Conservation (phyloP, 2,797 vertebrate species). For the Neosilurus hyrtlii region DNA sequence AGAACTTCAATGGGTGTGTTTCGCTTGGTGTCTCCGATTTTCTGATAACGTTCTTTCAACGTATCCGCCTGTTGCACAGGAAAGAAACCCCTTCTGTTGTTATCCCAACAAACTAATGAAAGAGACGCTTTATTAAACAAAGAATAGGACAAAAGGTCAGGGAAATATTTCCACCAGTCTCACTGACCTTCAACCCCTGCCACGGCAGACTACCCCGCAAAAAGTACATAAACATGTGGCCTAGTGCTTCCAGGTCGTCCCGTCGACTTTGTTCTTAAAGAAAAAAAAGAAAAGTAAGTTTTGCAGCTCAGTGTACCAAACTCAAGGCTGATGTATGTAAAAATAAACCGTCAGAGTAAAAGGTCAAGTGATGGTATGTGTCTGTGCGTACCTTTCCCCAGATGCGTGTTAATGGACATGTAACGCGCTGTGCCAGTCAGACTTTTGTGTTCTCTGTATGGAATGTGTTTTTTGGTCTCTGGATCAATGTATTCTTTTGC, state of each 20-base stretch:
- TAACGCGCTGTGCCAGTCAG: conserved; percentile 95
- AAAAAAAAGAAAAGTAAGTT: conserved; percentile 12
- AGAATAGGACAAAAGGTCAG: neutral
- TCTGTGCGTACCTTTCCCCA: conserved; percentile 85
- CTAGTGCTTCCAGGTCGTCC: conserved; percentile 95
- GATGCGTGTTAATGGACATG: conserved; percentile 97
- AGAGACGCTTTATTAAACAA: neutral
- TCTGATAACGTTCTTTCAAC: conserved; percentile 96
- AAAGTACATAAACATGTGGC: conserved; percentile 99
- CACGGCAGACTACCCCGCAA: conserved; percentile 95
- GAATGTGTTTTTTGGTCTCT: conserved; percentile 99
- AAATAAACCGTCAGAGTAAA: neutral
- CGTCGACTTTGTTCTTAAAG: conserved; percentile 91
- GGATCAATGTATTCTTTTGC: conserved; percentile 98
- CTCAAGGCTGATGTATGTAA: neutral
- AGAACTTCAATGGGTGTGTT: conserved; percentile 97
- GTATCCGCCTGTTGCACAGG: conserved; percentile 84
- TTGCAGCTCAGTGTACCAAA: neutral
- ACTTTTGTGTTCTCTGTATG: conserved; percentile 96
- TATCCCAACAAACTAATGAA: neutral
- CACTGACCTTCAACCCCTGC: conserved; percentile 94
- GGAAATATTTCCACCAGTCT: neutral
- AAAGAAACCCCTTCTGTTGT: conserved; percentile 1
- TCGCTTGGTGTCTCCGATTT: conserved; percentile 98
- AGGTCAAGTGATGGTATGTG: neutral